These are phyloP conservation scores for Silurus glanis DNA, from an alignment of 2,113 vertebrate genomes.

Conservation along the genomic window DNA sequence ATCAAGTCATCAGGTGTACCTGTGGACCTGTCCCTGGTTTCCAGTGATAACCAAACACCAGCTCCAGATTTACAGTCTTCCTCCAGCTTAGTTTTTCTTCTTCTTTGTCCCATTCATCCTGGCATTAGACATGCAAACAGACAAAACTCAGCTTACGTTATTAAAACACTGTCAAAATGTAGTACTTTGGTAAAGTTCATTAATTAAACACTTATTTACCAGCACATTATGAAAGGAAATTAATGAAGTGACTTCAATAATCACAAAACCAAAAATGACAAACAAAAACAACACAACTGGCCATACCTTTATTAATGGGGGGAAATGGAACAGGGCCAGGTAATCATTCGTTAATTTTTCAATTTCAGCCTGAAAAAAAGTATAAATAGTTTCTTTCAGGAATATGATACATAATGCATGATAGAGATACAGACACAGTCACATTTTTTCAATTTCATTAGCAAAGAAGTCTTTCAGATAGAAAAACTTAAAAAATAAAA, in stretches of 20 bases:
- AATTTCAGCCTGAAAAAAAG: conserved; percentile 82
- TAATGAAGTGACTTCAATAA: not conserved
- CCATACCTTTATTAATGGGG: conserved; percentile 89
- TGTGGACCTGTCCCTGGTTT: conserved; percentile 84
- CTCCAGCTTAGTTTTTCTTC: conserved; percentile 76
- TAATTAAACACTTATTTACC: not conserved
- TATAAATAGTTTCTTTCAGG: conserved; percentile 40
- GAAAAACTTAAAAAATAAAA: not conserved
- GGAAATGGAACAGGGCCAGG: conserved; percentile 93
- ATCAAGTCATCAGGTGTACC: conserved; percentile 71
- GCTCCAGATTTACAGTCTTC: conserved; percentile 88
- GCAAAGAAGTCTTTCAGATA: not conserved
- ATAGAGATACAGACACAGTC: not conserved
- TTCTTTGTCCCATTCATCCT: conserved; percentile 78
- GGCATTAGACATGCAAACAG: not conserved
- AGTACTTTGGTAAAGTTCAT: not conserved
- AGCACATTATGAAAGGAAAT: not conserved
- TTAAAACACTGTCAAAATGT: not conserved
- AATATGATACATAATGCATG: not conserved
- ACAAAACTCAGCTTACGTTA: not conserved
- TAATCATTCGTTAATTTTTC: conserved; percentile 92
- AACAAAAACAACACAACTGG: not conserved
- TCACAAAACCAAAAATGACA: not conserved
- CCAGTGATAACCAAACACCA: conserved; percentile 96
- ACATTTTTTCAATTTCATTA: not conserved